Evolutionary conservation across 1,140 invertebrate species (phyloP).

Genomic region (Sipha flava): DNA sequence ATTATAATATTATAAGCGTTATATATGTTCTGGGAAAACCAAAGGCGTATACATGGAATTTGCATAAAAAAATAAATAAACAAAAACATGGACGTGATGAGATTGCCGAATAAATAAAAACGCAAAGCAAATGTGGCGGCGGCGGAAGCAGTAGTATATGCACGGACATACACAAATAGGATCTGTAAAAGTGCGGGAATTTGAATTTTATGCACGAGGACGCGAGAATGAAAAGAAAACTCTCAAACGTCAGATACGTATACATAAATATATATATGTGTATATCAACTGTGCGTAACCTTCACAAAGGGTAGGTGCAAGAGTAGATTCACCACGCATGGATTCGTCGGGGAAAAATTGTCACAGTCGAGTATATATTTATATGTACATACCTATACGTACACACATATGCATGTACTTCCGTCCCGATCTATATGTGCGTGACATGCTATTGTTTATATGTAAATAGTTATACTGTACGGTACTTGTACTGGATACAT

Average conservation of each 20-base stretch:
- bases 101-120: slow-evolving; percentile 1
- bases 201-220: not conserved
- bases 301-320: no score
- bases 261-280: no score
- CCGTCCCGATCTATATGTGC: not conserved
- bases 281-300: no score
- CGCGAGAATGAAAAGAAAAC: not conserved
- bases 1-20: no score
- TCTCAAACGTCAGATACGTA: no score
- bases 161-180: not conserved
- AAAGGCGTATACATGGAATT: no score
- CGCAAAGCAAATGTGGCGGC: not conserved
- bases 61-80: not conserved
- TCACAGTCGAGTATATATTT: not conserved
- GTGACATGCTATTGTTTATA: no score
- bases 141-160: not conserved
- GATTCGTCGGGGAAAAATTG: slow-evolving; percentile 2
- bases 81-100: not conserved
- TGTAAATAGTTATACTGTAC: no score
- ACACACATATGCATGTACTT: not conserved
- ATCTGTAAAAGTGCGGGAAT: not conserved
- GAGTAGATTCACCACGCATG: not conserved
- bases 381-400: not conserved
- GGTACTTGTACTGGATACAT: not conserved
- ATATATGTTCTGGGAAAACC: no score